Evolutionary conservation across 2,113 vertebrate genomes (phyloP).

Genomic region (Vombatus ursinus): DNA sequence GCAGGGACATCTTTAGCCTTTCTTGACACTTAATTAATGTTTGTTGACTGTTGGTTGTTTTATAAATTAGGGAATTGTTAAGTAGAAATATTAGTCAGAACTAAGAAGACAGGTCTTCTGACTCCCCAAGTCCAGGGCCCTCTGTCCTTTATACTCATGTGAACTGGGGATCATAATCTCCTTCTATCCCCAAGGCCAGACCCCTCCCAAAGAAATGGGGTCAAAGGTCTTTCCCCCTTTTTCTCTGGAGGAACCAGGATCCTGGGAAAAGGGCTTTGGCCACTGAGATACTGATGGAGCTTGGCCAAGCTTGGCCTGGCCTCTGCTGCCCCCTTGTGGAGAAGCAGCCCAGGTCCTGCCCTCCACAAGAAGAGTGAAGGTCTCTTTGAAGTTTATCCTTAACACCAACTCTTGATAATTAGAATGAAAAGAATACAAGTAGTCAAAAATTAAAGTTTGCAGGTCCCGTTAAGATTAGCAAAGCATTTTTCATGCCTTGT

Average conservation of each 20-base stretch:
- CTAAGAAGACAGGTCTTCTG: neutral
- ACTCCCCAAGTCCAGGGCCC: neutral
- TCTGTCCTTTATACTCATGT: neutral
- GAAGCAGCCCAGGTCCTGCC: neutral
- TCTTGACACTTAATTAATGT: neutral
- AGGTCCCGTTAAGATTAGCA: neutral
- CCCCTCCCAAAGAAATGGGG: neutral
- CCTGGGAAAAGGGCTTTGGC: neutral
- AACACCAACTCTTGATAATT: neutral
- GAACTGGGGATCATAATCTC: neutral
- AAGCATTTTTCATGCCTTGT: neutral
- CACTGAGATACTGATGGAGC: fast-evolving
- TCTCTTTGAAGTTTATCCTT: neutral
- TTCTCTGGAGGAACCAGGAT: neutral
- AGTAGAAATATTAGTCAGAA: neutral
- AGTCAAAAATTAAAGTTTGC: neutral
- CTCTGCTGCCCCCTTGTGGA: neutral
- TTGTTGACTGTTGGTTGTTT: neutral
- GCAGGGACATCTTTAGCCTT: neutral
- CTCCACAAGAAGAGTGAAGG: neutral
- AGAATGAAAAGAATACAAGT: neutral
- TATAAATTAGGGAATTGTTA: neutral
- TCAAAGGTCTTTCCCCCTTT: slow-evolving; percentile 13
- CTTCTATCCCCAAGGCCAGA: neutral
- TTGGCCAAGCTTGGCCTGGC: neutral